Evolutionary conservation across 2,888 invertebrate species (phyloP), one percentile per base, ranked within the genome.

Genomic region (Portevinia maculata): DNA sequence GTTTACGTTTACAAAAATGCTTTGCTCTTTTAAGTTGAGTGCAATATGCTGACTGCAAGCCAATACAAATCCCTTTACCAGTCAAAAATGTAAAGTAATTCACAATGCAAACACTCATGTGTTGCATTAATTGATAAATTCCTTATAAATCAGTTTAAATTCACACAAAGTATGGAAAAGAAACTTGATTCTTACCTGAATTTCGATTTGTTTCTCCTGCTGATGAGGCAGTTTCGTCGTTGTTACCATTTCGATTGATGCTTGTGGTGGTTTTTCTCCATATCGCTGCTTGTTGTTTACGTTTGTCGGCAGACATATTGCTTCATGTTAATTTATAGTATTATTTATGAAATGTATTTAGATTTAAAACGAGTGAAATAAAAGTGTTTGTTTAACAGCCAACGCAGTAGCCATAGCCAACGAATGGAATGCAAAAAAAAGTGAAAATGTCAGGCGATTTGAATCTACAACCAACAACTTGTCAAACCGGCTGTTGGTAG

Each of bases 401-500:
- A 74, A 65, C 62, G 53, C 34, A 48, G 24, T 41, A 60, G 48
- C 39, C 44, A 13, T 24, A 65, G 44, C n/a, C 70, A 73, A 74
- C 67, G 73, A 5, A 24, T 37, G 71, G 59, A 53, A 71, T 76
- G 76, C 70, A 59, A 69, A 81, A 57, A 50, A 57, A 60, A 71
- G 11, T 6, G 30, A 21, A 81, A 70, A 76, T 64, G 81, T 81
- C 81, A 81, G 46, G 13, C 64, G 52, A 76, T 81, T 81, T 81
- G 70, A 81, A 81, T 81, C 64, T 30, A 59, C 76, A 71, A 70
- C 81, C 76, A 71, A 70, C 81, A 76, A 76, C 59, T 75, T 69
- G 76, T 81, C 70, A 76, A 81, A 81, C 81, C 81, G 81, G 81
- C 81, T 81, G 70, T 76, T 81, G 69, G 46, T 48, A 65, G 59